phyloP scores from a whole-genome alignment of 2,888 invertebrate genomes.

The Eulithis testata region DNA sequence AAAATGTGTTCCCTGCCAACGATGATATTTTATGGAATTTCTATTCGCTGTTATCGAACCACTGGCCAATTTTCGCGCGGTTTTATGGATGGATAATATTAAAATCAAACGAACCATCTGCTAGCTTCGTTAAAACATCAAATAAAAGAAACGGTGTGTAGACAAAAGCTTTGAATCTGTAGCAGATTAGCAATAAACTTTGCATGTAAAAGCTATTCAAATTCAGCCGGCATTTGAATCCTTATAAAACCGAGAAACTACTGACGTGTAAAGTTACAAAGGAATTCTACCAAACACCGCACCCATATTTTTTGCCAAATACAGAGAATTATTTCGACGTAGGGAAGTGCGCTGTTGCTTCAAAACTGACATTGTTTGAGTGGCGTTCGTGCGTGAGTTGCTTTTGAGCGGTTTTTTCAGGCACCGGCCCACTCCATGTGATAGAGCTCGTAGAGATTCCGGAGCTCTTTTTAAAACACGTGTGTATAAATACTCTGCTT shows the following conservation, averaged over 20 bases:
- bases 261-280: conserved; percentile 38
- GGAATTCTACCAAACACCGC: conserved; percentile 27
- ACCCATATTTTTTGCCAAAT: conserved; percentile 44
- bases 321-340: conserved; percentile 48
- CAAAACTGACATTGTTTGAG: conserved; percentile 46
- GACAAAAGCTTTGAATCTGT: conserved; percentile 32
- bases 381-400: conserved; percentile 43
- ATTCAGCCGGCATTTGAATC: conserved; percentile 32
- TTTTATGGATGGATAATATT: conserved; percentile 3
- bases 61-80: not conserved
- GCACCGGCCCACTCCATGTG: conserved; percentile 14
- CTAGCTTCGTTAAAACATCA: conserved; percentile 8
- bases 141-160: conserved; percentile 10
- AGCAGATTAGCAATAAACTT: conserved; percentile 34
- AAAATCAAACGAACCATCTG: conserved; percentile 6
- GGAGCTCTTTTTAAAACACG: conserved; percentile 11
- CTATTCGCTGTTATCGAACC: conserved; percentile 14
- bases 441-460: conserved; percentile 11
- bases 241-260: conserved; percentile 30
- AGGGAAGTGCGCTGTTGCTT: conserved; percentile 39
- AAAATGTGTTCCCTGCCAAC: conserved; percentile 32
- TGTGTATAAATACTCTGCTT: not conserved
- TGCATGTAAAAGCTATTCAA: conserved; percentile 35
- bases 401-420: conserved; percentile 24
- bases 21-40: conserved; percentile 28